These are phyloP conservation scores for Drosophila virilis DNA, from an alignment of 1,140 invertebrate species.

Conservation along the genomic window DNA sequence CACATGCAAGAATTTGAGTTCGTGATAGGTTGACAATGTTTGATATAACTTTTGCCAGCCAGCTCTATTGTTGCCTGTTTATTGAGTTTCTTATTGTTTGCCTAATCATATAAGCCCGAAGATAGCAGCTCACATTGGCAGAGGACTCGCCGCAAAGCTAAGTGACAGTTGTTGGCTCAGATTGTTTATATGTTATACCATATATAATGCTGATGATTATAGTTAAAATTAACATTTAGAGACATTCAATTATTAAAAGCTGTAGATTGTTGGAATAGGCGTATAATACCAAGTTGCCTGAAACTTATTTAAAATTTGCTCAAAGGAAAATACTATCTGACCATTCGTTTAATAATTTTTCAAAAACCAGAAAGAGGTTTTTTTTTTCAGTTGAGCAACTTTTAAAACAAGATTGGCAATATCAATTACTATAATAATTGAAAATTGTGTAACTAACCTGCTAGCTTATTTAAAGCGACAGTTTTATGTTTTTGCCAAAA, in stretches of 20 bases:
- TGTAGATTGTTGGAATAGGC: background rate
- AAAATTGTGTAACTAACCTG: background rate
- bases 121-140: background rate
- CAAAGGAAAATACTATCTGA: too few relatives aligned
- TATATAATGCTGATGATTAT: too few relatives aligned
- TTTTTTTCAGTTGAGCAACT: background rate
- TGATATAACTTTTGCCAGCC: slow-evolving; percentile 11
- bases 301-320: too few relatives aligned
- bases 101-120: background rate
- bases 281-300: too few relatives aligned
- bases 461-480: background rate
- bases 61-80: background rate
- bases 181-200: too few relatives aligned
- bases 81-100: background rate
- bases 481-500: background rate
- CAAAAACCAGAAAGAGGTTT: too few relatives aligned
- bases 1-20: background rate
- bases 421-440: background rate
- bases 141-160: background rate
- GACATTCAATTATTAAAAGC: background rate
- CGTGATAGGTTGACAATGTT: background rate
- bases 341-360: too few relatives aligned
- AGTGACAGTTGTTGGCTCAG: background rate
- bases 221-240: too few relatives aligned
- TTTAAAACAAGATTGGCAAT: background rate